These are phyloP conservation scores for Cryptocheilus praepositus DNA, from an alignment of 2,888 invertebrate genomes.

Conservation along the genomic window DNA sequence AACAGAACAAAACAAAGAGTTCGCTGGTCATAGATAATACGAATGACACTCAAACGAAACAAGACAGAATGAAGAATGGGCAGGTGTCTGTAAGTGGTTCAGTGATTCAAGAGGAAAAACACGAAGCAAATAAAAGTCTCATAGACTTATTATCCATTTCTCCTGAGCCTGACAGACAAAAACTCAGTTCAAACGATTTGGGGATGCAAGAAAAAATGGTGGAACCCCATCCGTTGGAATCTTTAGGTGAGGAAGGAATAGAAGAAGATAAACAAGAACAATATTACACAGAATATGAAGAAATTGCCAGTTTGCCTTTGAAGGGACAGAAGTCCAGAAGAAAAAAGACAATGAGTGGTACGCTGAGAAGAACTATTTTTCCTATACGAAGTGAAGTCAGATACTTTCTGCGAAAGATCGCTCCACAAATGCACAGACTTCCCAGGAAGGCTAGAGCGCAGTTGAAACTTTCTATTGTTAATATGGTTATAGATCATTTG, in stretches of 20 bases:
- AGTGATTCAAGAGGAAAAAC: conserved; percentile 28
- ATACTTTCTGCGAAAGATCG: conserved; percentile 65
- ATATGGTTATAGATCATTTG: conserved; percentile 70
- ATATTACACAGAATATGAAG: conserved; percentile 46
- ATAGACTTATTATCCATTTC: conserved; percentile 52
- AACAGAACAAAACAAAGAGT: conserved; percentile 41
- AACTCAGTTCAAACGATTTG: conserved; percentile 29
- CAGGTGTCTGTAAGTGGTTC: conserved; percentile 18
- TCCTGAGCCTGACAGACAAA: conserved; percentile 31
- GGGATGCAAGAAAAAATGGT: conserved; percentile 41
- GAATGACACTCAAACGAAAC: conserved; percentile 24
- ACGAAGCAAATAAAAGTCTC: conserved; percentile 35
- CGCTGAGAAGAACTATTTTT: conserved; percentile 64
- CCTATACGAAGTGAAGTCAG: conserved; percentile 68
- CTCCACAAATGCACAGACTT: conserved; percentile 67
- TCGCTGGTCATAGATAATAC: conserved; percentile 17
- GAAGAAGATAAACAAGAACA: conserved; percentile 41
- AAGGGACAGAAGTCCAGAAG: conserved; percentile 28
- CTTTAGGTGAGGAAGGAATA: conserved; percentile 40
- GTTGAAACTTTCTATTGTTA: conserved; percentile 70
- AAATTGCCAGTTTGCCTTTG: conserved; percentile 26
- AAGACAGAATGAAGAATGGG: conserved; percentile 41
- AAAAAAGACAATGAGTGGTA: conserved; percentile 50
- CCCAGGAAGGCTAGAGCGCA: conserved; percentile 69
- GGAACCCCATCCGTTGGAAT: conserved; percentile 40